Conservation (phyloP, 1,140 invertebrate genomes). For the Drosophila murphyi region DNA sequence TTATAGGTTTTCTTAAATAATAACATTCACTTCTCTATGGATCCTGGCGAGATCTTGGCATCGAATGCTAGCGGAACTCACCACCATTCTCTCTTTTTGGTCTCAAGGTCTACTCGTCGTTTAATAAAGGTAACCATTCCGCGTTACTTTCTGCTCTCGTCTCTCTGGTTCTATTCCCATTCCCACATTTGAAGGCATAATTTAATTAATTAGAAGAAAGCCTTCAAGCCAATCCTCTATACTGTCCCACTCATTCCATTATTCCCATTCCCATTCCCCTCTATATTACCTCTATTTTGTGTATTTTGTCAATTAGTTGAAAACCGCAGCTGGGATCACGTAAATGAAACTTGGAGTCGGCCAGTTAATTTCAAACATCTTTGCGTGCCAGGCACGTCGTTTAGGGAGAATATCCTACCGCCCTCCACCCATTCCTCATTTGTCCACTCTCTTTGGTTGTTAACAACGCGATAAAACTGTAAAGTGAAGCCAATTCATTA, state of each 20-base stretch:
- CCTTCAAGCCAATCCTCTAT: constrained; percentile 2
- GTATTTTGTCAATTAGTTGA: constrained; percentile 47
- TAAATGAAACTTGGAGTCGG: constrained; percentile 16
- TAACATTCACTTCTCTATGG: too few relatives aligned
- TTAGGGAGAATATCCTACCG: not conserved
- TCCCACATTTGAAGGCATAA: constrained; percentile 45
- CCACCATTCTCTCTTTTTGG: too few relatives aligned
- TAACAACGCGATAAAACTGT: constrained; percentile 55
- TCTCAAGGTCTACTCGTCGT: too few relatives aligned
- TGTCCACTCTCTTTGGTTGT: not conserved
- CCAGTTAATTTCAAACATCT: constrained; percentile 26
- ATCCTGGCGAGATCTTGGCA: too few relatives aligned
- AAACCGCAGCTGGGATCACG: constrained; percentile 28
- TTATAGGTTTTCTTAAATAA: too few relatives aligned
- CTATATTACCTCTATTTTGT: not conserved
- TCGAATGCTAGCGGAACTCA: too few relatives aligned
- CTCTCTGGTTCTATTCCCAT: too few relatives aligned
- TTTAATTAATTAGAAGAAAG: constrained; percentile 57
- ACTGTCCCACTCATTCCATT: not conserved
- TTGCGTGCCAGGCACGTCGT: constrained; percentile 15
- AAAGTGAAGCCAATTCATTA: constrained; percentile 50
- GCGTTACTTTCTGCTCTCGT: too few relatives aligned
- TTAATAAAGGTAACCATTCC: too few relatives aligned
- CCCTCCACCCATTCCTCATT: not conserved
- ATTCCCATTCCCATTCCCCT: not conserved